Percentiles rank a stretch among this genome's conserved stretches.
phyloP scores from a whole-genome alignment of 2,113 vertebrate species.

The Urocynchramus pylzowi region DNA sequence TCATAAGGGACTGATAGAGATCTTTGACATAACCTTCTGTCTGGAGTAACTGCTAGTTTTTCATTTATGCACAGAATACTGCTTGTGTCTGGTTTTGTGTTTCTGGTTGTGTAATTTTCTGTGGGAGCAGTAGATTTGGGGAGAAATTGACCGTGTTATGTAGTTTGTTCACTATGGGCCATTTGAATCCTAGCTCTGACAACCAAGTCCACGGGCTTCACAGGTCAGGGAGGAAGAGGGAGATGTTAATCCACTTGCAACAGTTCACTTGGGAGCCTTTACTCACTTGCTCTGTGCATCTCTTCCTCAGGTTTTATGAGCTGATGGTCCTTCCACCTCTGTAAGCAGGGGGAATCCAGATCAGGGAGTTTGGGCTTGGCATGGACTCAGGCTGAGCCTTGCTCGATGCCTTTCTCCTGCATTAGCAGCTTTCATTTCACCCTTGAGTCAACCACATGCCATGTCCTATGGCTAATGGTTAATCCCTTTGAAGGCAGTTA shows the following conservation, averaged over 20 bases:
- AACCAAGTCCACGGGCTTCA: neutral
- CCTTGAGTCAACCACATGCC: neutral
- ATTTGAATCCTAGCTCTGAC: neutral
- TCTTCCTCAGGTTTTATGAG: neutral
- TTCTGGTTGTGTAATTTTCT: neutral
- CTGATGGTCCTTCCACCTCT: conserved; percentile 22
- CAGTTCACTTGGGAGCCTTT: neutral
- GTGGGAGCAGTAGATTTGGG: neutral
- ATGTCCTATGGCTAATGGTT: neutral
- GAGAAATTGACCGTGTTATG: neutral
- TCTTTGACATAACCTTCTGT: neutral
- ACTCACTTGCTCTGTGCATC: neutral
- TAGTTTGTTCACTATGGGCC: neutral
- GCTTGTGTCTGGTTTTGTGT: neutral
- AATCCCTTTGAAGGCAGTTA: conserved; percentile 1
- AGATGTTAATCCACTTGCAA: neutral
- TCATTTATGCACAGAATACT: neutral
- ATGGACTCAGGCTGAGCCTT: neutral
- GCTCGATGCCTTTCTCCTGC: neutral
- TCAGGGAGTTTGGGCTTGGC: neutral
- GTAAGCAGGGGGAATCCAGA: conserved; percentile 8
- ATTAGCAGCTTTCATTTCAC: neutral
- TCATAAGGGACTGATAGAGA: neutral
- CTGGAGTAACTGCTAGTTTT: neutral
- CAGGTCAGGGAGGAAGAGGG: neutral